Percentiles rank a stretch among this genome's conserved stretches.
These are phyloP conservation scores for Ophthalmolycus amberensis DNA, from an alignment of 2,113 vertebrate genomes.

Conservation along the genomic window DNA sequence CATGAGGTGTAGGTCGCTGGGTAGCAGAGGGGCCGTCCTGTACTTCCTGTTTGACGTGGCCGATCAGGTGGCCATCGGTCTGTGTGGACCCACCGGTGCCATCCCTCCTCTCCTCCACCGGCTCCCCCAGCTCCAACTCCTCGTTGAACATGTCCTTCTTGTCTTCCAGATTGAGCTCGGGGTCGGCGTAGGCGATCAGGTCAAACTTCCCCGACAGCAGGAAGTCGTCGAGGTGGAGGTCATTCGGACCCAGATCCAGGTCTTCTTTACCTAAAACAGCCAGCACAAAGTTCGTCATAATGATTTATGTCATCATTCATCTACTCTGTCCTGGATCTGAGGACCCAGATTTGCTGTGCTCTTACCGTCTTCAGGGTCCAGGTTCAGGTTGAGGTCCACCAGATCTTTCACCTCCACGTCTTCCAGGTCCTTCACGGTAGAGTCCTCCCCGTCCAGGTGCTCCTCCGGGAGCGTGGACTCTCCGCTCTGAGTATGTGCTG, in stretches of 20 bases:
- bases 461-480: constrained; percentile 84
- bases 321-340: neutral
- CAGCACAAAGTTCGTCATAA: neutral
- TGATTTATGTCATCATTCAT: neutral
- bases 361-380: constrained; percentile 88
- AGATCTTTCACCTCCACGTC: constrained; percentile 98
- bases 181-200: constrained; percentile 97
- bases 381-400: constrained; percentile 95
- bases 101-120: constrained; percentile 84
- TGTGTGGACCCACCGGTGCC: neutral
- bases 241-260: constrained; percentile 92
- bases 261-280: constrained; percentile 88
- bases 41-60: constrained; percentile 68
- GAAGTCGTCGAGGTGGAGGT: constrained; percentile 95
- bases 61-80: neutral
- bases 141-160: constrained; percentile 98
- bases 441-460: constrained; percentile 93
- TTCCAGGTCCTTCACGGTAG: constrained; percentile 93
- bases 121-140: constrained; percentile 91
- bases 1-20: neutral
- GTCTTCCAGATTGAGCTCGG: constrained; percentile 94
- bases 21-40: neutral
- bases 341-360: neutral
- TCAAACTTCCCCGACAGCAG: constrained; percentile 95
- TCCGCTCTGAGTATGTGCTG: constrained; percentile 12